These are phyloP conservation scores for Sitta europaea DNA, from an alignment of 2,113 vertebrate genomes.

Conservation along the genomic window DNA sequence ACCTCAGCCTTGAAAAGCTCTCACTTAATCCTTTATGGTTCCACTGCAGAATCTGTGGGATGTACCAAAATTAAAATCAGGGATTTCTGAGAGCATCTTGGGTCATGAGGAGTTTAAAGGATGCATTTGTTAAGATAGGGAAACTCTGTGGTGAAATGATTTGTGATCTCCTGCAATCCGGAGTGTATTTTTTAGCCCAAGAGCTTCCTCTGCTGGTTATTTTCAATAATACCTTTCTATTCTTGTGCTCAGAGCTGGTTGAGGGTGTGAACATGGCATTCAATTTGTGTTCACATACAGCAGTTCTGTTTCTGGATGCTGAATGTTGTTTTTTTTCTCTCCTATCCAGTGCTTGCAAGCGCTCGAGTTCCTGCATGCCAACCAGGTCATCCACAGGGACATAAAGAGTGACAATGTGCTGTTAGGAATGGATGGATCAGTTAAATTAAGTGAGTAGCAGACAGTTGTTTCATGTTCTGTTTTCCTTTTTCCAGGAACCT, in stretches of 20 bases:
- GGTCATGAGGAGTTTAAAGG: background rate
- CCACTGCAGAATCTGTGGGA: background rate
- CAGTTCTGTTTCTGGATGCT: background rate
- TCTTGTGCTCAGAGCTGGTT: background rate
- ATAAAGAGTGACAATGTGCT: slow-evolving; percentile 99
- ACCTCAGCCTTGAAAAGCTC: background rate
- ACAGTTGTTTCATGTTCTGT: background rate
- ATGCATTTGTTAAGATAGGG: background rate
- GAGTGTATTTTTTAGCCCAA: background rate
- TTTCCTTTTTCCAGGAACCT: background rate
- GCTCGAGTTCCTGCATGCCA: slow-evolving; percentile 94
- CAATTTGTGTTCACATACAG: background rate
- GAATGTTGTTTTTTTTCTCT: background rate
- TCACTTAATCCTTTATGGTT: background rate
- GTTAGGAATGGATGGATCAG: slow-evolving; percentile 97
- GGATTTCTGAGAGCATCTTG: background rate
- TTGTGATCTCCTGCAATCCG: background rate
- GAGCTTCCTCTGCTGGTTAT: slow-evolving; percentile 45
- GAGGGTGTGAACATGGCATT: background rate
- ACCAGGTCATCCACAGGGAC: slow-evolving; percentile 98
- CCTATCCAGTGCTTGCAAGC: slow-evolving; percentile 91
- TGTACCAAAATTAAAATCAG: background rate
- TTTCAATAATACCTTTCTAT: background rate
- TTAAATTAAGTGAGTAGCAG: slow-evolving; percentile 92
- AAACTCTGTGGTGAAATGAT: background rate